Evolutionary conservation across 2,797 vertebrate genomes (phyloP), one percentile per base, ranked within the genome.

Genomic region (Naso thynnoides): DNA sequence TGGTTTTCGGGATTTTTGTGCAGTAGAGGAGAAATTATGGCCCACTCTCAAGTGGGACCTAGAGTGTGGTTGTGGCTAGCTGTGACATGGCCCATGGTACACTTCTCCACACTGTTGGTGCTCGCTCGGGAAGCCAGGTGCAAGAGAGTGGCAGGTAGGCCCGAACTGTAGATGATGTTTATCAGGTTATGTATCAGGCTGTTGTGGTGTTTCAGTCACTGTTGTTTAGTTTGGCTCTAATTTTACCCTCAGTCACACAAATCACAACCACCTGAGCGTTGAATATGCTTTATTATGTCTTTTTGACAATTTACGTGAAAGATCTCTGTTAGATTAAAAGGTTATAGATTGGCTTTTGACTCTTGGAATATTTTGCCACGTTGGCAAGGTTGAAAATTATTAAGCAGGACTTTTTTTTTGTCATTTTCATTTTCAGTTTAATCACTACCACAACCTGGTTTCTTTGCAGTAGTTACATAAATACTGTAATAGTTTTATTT

Each of bases 81-180:
- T 18, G 56, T 87, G 62, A 41, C 58, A 5, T 76, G 82, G 81
- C 83, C 88, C 0, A 0, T 82, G 60, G 64, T 59, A 24, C 78
- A 65, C 38, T 29, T 92, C 31, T 71, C 77, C 57, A 26, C 70
- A 31, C 48, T 89, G 48, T 75, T 91, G 39, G 75, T 79, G 63
- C 67, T 59, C 1, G 14, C 33, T 26, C 54, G 36, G 60, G 49
- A 65, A 19, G 53, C 45, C 56, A 33, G 63, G 31, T 60, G 72
- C 67, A 67, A 29, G 67, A 76, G 73, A 61, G 49, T n/a, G 18
- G 49, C 76, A 90, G 89, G 88, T 93, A 91, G 52, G 89, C 45
- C 29, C 5, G 5, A 59, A 33, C 8, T 62, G 1, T 18, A 3
- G 19, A 21, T 19, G 50, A 27, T 18, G 19, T 66, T 15, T 11